Conservation (phyloP, 2,888 invertebrate genomes). For the Dynastes grantii region DNA sequence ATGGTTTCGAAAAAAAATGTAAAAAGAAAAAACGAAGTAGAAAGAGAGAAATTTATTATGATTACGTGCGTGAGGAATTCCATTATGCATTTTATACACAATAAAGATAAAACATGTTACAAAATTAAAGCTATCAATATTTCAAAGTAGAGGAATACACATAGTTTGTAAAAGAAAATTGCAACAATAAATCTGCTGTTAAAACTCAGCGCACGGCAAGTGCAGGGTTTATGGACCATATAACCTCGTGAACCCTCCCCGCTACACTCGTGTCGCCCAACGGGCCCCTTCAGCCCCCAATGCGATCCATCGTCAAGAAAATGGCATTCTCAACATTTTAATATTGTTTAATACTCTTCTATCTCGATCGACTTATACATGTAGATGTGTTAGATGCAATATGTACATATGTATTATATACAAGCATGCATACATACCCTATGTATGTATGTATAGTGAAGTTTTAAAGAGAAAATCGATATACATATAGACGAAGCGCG, state of each 20-base stretch:
- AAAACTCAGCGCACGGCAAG: constrained; percentile 65
- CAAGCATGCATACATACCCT: too few relatives aligned
- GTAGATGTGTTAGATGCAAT: not conserved
- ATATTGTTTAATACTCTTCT: constrained; percentile 62
- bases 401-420: not conserved
- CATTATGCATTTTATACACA: constrained; percentile 50
- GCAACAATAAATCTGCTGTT: constrained; percentile 68
- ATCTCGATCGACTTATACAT: constrained; percentile 11
- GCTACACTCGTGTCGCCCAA: constrained; percentile 42
- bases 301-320: constrained; percentile 60
- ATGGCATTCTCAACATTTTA: constrained; percentile 65
- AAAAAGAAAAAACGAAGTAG: constrained; percentile 1
- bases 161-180: constrained; percentile 67
- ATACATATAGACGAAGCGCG: constrained; percentile 28
- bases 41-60: constrained; percentile 49
- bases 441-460: not conserved
- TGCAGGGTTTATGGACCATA: constrained; percentile 67
- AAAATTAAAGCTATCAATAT: constrained; percentile 64
- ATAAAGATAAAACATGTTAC: constrained; percentile 57
- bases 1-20: constrained; percentile 21
- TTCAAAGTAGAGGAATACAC: constrained; percentile 61
- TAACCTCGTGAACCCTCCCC: constrained; percentile 60
- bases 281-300: constrained; percentile 51
- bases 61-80: constrained; percentile 48
- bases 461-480: constrained; percentile 31